Percentiles rank a stretch among this genome's conserved stretches.
Evolutionary conservation across 2,888 invertebrate genomes (phyloP).

Genomic region (Euspilapteryx auroguttella): DNA sequence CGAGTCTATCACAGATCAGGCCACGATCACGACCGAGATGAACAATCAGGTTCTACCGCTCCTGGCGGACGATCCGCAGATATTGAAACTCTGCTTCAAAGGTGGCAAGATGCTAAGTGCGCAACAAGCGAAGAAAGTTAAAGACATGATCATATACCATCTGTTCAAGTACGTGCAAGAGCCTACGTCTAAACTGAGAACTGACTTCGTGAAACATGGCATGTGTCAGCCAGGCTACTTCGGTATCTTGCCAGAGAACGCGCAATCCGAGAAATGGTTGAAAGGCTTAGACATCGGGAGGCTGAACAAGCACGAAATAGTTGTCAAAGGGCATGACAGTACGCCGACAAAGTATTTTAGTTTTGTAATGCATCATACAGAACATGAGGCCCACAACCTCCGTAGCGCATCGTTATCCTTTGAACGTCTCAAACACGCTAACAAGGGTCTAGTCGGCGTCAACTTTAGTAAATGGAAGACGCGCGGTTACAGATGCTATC

Average conservation of each 20-base stretch:
- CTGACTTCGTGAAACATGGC: slow-evolving; percentile 36
- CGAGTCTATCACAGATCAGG: slow-evolving; percentile 11
- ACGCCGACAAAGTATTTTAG: slow-evolving; percentile 1
- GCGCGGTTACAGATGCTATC: background rate
- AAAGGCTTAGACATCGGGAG: slow-evolving; percentile 22
- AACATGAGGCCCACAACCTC: too few relatives aligned
- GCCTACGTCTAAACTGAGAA: slow-evolving; percentile 15
- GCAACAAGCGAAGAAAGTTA: slow-evolving; percentile 27
- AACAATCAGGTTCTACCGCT: slow-evolving; percentile 26
- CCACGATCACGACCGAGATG: slow-evolving; percentile 15
- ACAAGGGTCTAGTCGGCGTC: slow-evolving; percentile 29
- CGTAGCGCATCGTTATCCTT: slow-evolving; percentile 9
- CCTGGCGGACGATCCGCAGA: slow-evolving; percentile 16
- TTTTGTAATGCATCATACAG: too few relatives aligned
- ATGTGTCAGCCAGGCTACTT: slow-evolving; percentile 27
- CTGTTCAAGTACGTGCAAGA: slow-evolving; percentile 28
- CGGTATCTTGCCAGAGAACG: slow-evolving; percentile 31
- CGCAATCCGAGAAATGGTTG: slow-evolving; percentile 31
- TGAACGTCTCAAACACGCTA: slow-evolving; percentile 25
- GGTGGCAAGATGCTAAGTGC: slow-evolving; percentile 22
- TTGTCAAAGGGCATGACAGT: slow-evolving; percentile 22
- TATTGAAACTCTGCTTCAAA: slow-evolving; percentile 27
- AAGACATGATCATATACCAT: slow-evolving; percentile 29
- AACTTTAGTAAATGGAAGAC: slow-evolving; percentile 33
- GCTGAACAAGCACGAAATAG: slow-evolving; percentile 17